Evolutionary conservation across 1,140 invertebrate genomes (phyloP).

Genomic region (Drosophila repletoides): DNA sequence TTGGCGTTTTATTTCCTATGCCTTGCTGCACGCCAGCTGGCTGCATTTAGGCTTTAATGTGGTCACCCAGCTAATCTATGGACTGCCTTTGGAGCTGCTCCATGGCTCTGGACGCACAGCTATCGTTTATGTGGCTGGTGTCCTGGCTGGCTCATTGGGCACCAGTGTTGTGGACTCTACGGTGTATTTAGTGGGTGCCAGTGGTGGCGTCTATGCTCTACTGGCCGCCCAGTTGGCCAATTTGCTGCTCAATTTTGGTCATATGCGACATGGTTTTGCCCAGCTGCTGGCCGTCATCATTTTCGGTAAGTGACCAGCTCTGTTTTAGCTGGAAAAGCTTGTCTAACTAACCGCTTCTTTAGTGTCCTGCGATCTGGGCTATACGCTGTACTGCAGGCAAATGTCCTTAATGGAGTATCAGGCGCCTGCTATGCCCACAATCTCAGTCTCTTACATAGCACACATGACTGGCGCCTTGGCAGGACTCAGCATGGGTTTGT

Average conservation of each 20-base stretch:
- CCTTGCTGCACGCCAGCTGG: constrained; percentile 98
- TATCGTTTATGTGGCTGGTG: constrained; percentile 95
- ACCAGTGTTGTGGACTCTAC: constrained; percentile 96
- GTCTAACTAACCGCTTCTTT: constrained; percentile 56
- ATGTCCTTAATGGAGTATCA: constrained; percentile 84
- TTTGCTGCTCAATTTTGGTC: constrained; percentile 96
- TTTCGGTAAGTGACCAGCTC: constrained; percentile 88
- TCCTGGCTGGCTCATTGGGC: constrained; percentile 95
- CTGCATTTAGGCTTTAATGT: constrained; percentile 97
- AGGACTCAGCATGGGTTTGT: constrained; percentile 92
- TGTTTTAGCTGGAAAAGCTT: no score
- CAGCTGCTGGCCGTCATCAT: constrained; percentile 94
- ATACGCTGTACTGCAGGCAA: constrained; percentile 95
- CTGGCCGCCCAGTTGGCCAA: constrained; percentile 96
- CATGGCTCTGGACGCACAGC: constrained; percentile 94
- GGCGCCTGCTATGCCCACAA: constrained; percentile 85
- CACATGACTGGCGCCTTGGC: constrained; percentile 95
- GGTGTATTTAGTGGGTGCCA: constrained; percentile 96
- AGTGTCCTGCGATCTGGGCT: constrained; percentile 96
- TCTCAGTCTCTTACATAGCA: constrained; percentile 97
- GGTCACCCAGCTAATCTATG: constrained; percentile 94
- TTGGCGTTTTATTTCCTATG: constrained; percentile 97
- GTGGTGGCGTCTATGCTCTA: constrained; percentile 96
- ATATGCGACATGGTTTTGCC: constrained; percentile 96
- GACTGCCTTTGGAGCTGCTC: constrained; percentile 96